Conservation (phyloP, 2,113 vertebrate species). For the Carassius auratus region DNA sequence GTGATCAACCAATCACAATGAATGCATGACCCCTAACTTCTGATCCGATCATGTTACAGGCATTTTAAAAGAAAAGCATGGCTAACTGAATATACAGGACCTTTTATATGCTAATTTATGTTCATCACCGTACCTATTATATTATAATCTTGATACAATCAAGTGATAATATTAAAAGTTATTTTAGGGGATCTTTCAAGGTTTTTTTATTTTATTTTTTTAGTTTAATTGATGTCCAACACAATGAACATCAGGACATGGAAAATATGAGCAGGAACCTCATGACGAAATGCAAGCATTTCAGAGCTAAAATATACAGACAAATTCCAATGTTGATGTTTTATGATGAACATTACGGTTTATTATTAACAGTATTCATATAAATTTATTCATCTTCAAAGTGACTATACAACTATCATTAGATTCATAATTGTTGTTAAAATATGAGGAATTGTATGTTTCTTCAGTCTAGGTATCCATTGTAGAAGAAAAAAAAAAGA, state of each 20-base stretch:
- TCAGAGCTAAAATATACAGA: too few species aligned
- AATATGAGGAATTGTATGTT: too few species aligned
- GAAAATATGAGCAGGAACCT: too few species aligned
- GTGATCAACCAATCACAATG: neutral
- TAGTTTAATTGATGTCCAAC: too few species aligned
- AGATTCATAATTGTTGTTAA: too few species aligned
- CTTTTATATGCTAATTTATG: neutral
- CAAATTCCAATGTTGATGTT: too few species aligned
- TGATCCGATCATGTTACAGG: neutral
- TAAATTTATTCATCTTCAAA: neutral
- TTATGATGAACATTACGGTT: neutral
- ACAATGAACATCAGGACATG: too few species aligned
- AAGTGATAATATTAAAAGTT: neutral
- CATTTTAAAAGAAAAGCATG: neutral
- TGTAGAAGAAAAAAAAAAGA: neutral
- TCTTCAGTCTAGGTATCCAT: neutral
- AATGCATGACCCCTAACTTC: neutral
- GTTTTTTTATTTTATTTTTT: too few species aligned
- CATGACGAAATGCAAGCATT: too few species aligned
- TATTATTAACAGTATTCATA: neutral
- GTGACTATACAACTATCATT: neutral
- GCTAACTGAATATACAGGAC: neutral
- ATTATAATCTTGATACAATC: neutral
- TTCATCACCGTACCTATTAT: neutral
- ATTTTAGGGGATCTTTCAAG: too few species aligned